Evolutionary conservation across 1,140 invertebrate genomes (phyloP).

Genomic region (Heliconius congener): DNA sequence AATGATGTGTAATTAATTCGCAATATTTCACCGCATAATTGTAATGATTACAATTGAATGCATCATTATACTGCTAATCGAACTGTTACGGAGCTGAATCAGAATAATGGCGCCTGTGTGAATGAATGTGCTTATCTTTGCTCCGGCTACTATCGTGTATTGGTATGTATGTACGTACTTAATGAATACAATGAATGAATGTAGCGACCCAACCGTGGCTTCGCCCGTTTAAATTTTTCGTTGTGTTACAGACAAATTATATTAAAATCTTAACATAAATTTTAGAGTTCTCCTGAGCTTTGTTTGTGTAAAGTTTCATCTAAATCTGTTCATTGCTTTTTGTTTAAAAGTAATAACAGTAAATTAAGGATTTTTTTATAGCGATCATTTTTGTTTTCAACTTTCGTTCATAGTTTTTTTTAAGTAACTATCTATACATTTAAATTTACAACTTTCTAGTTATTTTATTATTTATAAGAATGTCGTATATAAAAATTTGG

Average conservation of each 20-base stretch:
- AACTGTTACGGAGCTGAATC: not conserved
- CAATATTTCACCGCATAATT: not conserved
- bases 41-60: constrained; percentile 16
- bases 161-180: not conserved
- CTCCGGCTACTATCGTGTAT: not conserved
- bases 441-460: not conserved
- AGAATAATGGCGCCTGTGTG: constrained; percentile 4
- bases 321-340: no score
- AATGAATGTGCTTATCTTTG: not conserved
- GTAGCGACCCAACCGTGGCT: no score
- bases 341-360: no score
- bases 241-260: no score
- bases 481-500: not conserved
- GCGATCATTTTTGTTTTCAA: no score
- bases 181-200: not conserved
- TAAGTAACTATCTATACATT: no score
- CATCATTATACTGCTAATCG: constrained; percentile 20
- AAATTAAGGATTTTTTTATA: no score
- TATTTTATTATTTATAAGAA: not conserved
- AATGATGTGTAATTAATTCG: not conserved
- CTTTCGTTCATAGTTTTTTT: no score
- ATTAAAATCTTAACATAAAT: no score
- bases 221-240: no score
- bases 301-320: no score
- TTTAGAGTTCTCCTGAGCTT: no score